Percentiles rank a stretch among this genome's conserved stretches.
These are phyloP conservation scores for Cyphomyrmex costatus DNA, from an alignment of 1,140 invertebrate species.

Conservation along the genomic window DNA sequence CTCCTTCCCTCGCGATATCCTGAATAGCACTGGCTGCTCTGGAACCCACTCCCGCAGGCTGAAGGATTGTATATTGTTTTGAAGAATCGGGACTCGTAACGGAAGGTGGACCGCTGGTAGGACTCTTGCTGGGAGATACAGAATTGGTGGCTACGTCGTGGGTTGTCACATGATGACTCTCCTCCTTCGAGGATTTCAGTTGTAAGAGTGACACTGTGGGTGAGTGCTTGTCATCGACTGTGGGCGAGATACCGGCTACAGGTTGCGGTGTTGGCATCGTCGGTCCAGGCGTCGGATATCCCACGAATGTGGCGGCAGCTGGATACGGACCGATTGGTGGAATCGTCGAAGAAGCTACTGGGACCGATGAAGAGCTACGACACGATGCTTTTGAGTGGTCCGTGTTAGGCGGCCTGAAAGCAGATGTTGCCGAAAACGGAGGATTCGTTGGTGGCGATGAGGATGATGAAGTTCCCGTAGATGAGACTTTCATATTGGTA, in stretches of 20 bases:
- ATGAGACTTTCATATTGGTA: conserved; percentile 76
- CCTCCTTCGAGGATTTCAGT: conserved; percentile 86
- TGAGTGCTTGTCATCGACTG: conserved; percentile 85
- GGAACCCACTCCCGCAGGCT: conserved; percentile 92
- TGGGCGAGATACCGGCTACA: conserved; percentile 78
- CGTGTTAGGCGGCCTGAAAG: conserved; percentile 91
- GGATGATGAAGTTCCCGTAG: conserved; percentile 77
- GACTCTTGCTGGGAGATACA: conserved; percentile 70
- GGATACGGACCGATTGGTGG: conserved; percentile 88
- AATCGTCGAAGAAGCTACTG: conserved; percentile 80
- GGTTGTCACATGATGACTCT: conserved; percentile 78
- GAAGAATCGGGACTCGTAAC: conserved; percentile 87
- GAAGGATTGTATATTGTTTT: conserved; percentile 94
- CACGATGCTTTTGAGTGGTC: conserved; percentile 84
- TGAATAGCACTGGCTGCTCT: conserved; percentile 92
- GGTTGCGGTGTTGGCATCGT: conserved; percentile 82
- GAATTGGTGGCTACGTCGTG: conserved; percentile 68
- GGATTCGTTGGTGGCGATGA: conserved; percentile 85
- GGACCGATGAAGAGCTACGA: conserved; percentile 80
- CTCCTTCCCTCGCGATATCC: conserved; percentile 90
- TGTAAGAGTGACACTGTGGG: conserved; percentile 84
- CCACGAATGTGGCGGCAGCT: conserved; percentile 89
- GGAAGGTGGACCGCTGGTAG: conserved; percentile 75
- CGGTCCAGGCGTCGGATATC: conserved; percentile 86
- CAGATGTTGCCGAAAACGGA: conserved; percentile 90